Evolutionary conservation across 2,797 vertebrate genomes (phyloP).

Genomic region (Molossus alvarezi): DNA sequence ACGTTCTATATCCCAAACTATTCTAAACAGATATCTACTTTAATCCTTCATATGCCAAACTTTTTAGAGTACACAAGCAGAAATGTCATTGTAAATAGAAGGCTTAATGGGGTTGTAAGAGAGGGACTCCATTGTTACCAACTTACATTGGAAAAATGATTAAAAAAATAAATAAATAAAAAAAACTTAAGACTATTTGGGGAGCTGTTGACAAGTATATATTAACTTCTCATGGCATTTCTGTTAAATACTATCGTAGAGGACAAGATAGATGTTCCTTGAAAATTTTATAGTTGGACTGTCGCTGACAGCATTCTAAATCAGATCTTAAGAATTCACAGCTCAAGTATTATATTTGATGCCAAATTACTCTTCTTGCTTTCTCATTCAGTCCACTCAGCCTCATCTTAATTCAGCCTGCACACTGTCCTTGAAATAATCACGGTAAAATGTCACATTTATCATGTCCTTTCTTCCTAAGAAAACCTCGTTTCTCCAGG

Average conservation of each 20-base stretch:
- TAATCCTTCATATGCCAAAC: background rate
- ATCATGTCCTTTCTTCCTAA: background rate
- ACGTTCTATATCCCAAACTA: background rate
- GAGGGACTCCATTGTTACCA: background rate
- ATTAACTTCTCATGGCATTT: background rate
- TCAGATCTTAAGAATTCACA: slow-evolving; percentile 42
- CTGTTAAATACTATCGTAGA: background rate
- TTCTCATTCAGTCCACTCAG: slow-evolving; percentile 2
- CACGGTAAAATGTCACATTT: background rate
- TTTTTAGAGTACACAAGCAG: slow-evolving; percentile 1
- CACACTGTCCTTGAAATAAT: slow-evolving; percentile 41
- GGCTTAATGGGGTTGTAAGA: background rate
- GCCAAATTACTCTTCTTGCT: slow-evolving; percentile 20
- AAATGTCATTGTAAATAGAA: slow-evolving; percentile 18
- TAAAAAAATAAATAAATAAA: background rate
- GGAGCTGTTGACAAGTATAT: background rate
- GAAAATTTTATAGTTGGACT: background rate
- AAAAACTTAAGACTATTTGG: background rate
- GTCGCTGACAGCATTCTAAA: slow-evolving; percentile 17
- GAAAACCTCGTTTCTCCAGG: slow-evolving; percentile 21
- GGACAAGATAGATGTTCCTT: background rate
- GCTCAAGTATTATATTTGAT: background rate
- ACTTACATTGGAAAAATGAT: background rate
- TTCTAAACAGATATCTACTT: background rate
- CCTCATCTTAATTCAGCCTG: background rate